These are phyloP conservation scores for Meles meles DNA, from an alignment of 2,113 vertebrate species.

Conservation along the genomic window DNA sequence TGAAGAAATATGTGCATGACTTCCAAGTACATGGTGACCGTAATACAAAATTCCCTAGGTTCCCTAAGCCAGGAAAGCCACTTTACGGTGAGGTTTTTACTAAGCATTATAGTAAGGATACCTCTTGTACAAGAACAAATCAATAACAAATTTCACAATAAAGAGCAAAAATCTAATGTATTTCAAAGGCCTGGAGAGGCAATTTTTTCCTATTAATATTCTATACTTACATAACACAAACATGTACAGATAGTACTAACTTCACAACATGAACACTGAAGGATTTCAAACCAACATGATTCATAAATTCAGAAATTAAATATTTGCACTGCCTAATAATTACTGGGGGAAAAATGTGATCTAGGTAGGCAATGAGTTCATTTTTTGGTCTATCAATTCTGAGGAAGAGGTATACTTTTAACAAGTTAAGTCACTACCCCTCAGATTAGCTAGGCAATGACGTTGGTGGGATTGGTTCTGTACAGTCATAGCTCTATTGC, in stretches of 20 bases:
- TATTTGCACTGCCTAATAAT: background rate
- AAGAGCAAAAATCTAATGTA: background rate
- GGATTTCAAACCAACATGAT: slow-evolving; percentile 7
- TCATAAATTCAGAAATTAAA: slow-evolving; percentile 22
- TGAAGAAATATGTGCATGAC: background rate
- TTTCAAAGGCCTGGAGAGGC: background rate
- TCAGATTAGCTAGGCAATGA: background rate
- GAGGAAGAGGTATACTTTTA: background rate
- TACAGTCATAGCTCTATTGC: background rate
- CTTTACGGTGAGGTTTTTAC: background rate
- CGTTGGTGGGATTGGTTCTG: background rate
- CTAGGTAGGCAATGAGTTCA: background rate
- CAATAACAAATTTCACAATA: slow-evolving; percentile 4
- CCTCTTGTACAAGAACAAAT: background rate
- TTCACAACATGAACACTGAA: slow-evolving; percentile 24
- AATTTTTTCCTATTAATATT: slow-evolving; percentile 11
- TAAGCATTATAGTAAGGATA: background rate
- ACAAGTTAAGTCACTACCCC: background rate
- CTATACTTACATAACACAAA: slow-evolving; percentile 11
- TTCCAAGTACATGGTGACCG: background rate
- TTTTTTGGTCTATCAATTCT: slow-evolving; percentile 2
- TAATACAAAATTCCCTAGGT: background rate
- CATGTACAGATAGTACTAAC: background rate
- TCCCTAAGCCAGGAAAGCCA: background rate
- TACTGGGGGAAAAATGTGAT: background rate